A percentile compares a stretch with the other conserved stretches of the same genome.
Conservation (phyloP, 2,888 invertebrate species). For the Drosophila demipolita region DNA sequence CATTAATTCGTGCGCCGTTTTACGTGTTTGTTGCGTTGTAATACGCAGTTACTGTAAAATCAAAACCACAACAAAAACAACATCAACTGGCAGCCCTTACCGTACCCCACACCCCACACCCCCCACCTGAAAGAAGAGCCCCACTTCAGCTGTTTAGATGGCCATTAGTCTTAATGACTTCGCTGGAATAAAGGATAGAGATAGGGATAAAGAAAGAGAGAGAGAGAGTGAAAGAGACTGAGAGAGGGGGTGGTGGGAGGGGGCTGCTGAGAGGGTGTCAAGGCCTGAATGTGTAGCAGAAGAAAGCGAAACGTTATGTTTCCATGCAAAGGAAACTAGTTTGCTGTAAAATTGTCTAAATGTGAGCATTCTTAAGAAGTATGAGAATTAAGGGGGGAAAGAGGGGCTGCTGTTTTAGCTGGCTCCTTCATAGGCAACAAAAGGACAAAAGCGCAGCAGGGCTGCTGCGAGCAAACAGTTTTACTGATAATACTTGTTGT, state of each 20-base stretch:
- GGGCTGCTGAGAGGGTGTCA: constrained; percentile 32
- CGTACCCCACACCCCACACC: background rate
- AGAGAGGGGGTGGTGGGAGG: constrained; percentile 6
- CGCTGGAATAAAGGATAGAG: constrained; percentile 15
- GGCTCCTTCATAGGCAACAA: constrained; percentile 4
- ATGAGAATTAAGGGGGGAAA: background rate
- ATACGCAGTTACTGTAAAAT: constrained; percentile 62
- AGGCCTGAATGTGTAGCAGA: constrained; percentile 50
- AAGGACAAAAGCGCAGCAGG: constrained; percentile 9
- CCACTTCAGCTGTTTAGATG: constrained; percentile 59
- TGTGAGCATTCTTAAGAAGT: background rate
- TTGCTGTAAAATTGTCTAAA: constrained; percentile 18
- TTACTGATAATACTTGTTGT: background rate
- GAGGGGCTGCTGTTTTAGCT: background rate
- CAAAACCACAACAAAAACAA: constrained; percentile 67
- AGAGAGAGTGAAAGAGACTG: constrained; percentile 3
- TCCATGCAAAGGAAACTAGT: constrained; percentile 56
- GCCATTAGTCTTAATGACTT: constrained; percentile 81
- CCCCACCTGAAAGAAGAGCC: constrained; percentile 17
- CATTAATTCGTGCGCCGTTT: constrained; percentile 49
- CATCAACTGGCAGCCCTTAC: background rate
- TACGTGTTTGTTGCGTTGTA: constrained; percentile 30
- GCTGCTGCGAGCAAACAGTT: constrained; percentile 15
- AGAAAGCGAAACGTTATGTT: constrained; percentile 48
- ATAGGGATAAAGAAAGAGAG: background rate